Evolutionary conservation across 1,140 invertebrate genomes (phyloP).

Genomic region (Drosophila littoralis): DNA sequence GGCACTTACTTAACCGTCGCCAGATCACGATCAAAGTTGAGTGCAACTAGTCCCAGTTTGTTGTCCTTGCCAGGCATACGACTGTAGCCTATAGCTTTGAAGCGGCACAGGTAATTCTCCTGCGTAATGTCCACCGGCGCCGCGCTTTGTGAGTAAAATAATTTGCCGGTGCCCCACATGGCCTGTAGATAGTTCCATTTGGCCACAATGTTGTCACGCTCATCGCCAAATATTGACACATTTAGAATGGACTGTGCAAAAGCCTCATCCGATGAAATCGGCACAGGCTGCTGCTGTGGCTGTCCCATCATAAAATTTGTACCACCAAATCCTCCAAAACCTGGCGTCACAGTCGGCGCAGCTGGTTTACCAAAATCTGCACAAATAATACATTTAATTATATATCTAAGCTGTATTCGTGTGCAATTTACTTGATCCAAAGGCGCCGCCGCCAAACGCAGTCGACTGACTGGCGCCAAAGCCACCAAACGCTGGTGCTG

Average conservation of each 20-base stretch:
- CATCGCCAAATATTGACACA: slow-evolving; percentile 95
- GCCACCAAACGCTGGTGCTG: slow-evolving; percentile 85
- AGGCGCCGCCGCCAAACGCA: slow-evolving; percentile 84
- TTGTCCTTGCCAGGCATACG: slow-evolving; percentile 92
- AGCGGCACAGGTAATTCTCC: slow-evolving; percentile 95
- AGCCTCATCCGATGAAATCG: slow-evolving; percentile 88
- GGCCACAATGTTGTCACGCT: slow-evolving; percentile 94
- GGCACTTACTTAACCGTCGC: slow-evolving; percentile 66
- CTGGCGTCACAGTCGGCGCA: slow-evolving; percentile 76
- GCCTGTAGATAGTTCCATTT: slow-evolving; percentile 98
- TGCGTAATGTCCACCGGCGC: slow-evolving; percentile 92
- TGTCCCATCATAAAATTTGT: slow-evolving; percentile 84
- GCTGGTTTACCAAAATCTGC: slow-evolving; percentile 77
- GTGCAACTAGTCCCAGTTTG: slow-evolving; percentile 93
- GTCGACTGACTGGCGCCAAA: slow-evolving; percentile 83
- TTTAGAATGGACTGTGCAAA: slow-evolving; percentile 92
- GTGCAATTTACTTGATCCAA: slow-evolving; percentile 62
- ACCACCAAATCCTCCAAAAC: slow-evolving; percentile 85
- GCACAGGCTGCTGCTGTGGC: slow-evolving; percentile 86
- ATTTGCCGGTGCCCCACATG: slow-evolving; percentile 93
- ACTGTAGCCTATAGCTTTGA: slow-evolving; percentile 96
- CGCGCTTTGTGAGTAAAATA: slow-evolving; percentile 90
- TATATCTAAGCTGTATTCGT: neutral
- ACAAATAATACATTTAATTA: slow-evolving; percentile 30
- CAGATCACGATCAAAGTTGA: slow-evolving; percentile 90